Percentiles rank a stretch among this genome's conserved stretches.
Conservation (phyloP, 2,797 vertebrate species). For the Tapera naevia region DNA sequence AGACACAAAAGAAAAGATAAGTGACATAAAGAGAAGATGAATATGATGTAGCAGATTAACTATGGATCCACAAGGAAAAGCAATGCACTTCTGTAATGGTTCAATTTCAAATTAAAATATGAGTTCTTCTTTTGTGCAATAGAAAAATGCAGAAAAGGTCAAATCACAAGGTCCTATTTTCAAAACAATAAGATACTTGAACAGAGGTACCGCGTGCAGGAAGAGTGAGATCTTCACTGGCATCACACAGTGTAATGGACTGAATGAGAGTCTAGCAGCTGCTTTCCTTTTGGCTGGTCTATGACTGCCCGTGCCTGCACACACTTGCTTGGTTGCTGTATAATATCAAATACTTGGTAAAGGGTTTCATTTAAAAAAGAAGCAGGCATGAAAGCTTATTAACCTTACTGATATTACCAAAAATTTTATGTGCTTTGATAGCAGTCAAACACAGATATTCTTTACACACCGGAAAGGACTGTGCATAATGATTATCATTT, state of each 20-base stretch:
- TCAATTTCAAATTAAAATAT: background rate
- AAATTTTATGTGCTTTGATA: background rate
- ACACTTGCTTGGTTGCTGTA: background rate
- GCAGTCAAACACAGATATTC: background rate
- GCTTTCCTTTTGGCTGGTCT: background rate
- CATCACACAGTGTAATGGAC: background rate
- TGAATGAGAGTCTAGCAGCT: background rate
- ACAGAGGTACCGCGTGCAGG: background rate
- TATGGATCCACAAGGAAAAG: slow-evolving; percentile 2
- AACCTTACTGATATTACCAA: background rate
- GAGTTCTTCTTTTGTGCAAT: background rate
- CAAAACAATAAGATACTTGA: background rate
- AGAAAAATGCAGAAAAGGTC: background rate
- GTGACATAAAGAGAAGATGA: background rate
- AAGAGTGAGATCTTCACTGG: background rate
- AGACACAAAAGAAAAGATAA: background rate
- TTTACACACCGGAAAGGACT: background rate
- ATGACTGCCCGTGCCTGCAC: background rate
- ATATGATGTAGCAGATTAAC: background rate
- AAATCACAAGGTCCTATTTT: background rate
- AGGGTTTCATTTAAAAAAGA: background rate
- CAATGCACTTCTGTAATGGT: background rate
- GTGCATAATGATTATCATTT: background rate
- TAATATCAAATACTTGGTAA: background rate
- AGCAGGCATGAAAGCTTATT: background rate